phyloP scores from a whole-genome alignment of 1,140 invertebrate species.

The Heliconius melpomene region DNA sequence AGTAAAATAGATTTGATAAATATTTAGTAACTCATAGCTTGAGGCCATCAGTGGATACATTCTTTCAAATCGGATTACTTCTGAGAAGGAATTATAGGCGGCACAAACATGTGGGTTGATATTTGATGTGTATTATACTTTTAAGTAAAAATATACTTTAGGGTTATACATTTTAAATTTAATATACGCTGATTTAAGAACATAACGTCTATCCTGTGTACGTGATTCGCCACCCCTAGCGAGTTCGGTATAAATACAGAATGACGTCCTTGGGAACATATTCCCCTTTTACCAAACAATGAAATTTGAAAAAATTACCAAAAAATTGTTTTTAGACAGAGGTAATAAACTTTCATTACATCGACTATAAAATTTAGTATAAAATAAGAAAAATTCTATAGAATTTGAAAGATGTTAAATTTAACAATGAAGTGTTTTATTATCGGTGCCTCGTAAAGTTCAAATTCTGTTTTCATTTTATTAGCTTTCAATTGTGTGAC shows the following conservation, averaged over 20 bases:
- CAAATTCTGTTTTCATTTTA: slow-evolving; percentile 19
- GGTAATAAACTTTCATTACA: slow-evolving; percentile 47
- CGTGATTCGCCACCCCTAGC: slow-evolving; percentile 57
- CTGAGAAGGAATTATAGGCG: slow-evolving; percentile 49
- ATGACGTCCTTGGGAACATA: slow-evolving; percentile 67
- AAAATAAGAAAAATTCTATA: not conserved
- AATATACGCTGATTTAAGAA: slow-evolving; percentile 11
- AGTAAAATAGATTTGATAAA: not conserved
- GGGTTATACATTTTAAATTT: slow-evolving; percentile 11
- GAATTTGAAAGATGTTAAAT: slow-evolving; percentile 3
- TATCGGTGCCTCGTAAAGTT: slow-evolving; percentile 16
- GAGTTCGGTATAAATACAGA: slow-evolving; percentile 57
- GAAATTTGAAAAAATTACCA: slow-evolving; percentile 54
- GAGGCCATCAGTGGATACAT: slow-evolving; percentile 26
- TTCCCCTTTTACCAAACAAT: slow-evolving; percentile 56
- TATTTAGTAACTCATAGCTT: slow-evolving; percentile 23
- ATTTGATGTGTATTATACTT: slow-evolving; percentile 30
- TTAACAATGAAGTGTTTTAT: slow-evolving; percentile 24
- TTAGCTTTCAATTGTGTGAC: slow-evolving; percentile 19
- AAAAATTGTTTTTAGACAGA: slow-evolving; percentile 48
- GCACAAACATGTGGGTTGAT: slow-evolving; percentile 40
- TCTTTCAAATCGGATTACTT: slow-evolving; percentile 46
- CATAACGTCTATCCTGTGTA: slow-evolving; percentile 32
- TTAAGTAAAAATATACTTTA: slow-evolving; percentile 31
- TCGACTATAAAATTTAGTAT: not conserved